Evolutionary conservation across 2,113 vertebrate genomes (phyloP).

Genomic region (Gopherus evgoodei): DNA sequence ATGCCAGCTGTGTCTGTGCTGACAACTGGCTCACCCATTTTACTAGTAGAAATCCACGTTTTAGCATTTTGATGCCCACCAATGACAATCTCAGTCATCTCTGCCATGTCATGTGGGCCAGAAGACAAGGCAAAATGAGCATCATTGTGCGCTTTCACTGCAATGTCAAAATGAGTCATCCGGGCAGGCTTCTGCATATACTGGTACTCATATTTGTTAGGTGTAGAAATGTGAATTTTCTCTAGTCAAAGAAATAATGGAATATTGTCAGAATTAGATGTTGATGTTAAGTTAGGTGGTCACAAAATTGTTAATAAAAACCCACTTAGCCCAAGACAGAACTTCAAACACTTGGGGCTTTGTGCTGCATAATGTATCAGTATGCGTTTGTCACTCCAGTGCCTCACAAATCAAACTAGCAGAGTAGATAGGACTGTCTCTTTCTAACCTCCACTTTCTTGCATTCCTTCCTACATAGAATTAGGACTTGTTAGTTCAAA

Average conservation of each 20-base stretch:
- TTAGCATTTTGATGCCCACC: conserved; percentile 90
- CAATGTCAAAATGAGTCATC: conserved; percentile 87
- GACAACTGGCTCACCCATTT: conserved; percentile 89
- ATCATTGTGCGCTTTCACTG: conserved; percentile 92
- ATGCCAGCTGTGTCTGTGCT: conserved; percentile 83
- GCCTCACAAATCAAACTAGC: not conserved
- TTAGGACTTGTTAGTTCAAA: not conserved
- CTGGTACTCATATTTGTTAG: conserved; percentile 96
- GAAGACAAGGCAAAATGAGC: conserved; percentile 90
- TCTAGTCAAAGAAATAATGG: conserved; percentile 78
- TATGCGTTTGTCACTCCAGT: not conserved
- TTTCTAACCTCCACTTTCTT: not conserved
- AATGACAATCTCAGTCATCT: conserved; percentile 91
- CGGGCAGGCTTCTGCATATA: conserved; percentile 89
- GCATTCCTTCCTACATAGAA: not conserved
- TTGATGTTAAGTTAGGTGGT: not conserved
- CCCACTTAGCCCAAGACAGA: not conserved
- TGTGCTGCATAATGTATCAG: not conserved
- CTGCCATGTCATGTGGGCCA: conserved; percentile 87
- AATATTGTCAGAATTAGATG: not conserved
- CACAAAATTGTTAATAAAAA: not conserved
- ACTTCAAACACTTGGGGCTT: not conserved
- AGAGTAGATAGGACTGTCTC: fast-evolving
- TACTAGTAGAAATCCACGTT: conserved; percentile 90
- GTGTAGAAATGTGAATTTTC: conserved; percentile 95